Evolutionary conservation across 1,140 invertebrate species (phyloP).

Genomic region (Pollicipes pollicipes): DNA sequence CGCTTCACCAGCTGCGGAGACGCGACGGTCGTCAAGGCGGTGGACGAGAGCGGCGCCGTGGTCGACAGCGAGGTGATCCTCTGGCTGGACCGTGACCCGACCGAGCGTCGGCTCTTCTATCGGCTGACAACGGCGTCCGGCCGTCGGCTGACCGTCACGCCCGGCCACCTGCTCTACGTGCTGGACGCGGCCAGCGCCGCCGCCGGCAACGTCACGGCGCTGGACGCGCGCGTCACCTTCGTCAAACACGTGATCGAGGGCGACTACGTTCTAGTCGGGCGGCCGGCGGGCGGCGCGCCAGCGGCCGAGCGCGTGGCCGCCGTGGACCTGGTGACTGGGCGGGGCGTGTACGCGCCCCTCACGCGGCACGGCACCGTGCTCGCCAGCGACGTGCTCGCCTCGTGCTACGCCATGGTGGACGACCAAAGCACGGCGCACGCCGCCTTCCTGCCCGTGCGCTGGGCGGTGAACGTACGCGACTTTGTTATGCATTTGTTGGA

Average conservation of each 20-base stretch:
- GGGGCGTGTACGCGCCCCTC: conserved; percentile 29
- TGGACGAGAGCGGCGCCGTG: conserved; percentile 20
- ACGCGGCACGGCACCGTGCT: conserved; percentile 28
- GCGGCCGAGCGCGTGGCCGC: conserved; percentile 16
- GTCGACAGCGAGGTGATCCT: conserved; percentile 27
- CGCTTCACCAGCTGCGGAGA: not conserved
- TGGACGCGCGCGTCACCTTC: not conserved
- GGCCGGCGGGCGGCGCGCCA: conserved; percentile 13
- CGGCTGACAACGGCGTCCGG: conserved; percentile 23
- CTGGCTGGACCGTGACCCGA: conserved; percentile 26
- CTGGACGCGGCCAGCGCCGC: conserved; percentile 3
- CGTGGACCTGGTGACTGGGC: not conserved
- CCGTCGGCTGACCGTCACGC: conserved; percentile 25
- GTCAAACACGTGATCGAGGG: not conserved
- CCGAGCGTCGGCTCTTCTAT: conserved; percentile 17
- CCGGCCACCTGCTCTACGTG: conserved; percentile 28
- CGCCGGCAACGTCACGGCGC: not conserved
- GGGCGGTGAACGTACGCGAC: not conserved
- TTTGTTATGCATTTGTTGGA: not conserved
- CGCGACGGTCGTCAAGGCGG: not conserved
- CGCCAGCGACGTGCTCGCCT: conserved; percentile 27
- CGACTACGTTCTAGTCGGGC: conserved; percentile 5
- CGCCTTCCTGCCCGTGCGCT: conserved; percentile 22
- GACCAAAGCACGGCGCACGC: conserved; percentile 24
- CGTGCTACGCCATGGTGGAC: conserved; percentile 30